Percentiles rank a stretch among this genome's conserved stretches.
Conservation (phyloP, 2,797 vertebrate genomes). For the Sebastes aleutianus region DNA sequence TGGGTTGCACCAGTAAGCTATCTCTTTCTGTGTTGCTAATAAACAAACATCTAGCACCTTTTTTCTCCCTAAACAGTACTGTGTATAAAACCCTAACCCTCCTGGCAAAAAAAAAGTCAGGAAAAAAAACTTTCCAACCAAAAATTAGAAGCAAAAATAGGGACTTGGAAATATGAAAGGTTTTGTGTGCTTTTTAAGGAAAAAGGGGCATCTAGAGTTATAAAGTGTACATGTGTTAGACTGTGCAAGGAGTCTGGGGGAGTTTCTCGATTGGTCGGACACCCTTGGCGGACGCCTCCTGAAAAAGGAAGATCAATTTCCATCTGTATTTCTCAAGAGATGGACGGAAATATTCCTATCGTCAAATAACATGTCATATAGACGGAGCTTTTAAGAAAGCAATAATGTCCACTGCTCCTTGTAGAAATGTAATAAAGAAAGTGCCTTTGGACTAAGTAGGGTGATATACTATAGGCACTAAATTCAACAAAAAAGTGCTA, state of each 20-base stretch:
- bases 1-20: neutral
- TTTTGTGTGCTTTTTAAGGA: constrained; percentile 41
- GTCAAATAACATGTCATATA: constrained; percentile 62
- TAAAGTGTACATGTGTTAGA: constrained; percentile 13
- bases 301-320: constrained; percentile 61
- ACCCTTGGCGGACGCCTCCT: constrained; percentile 36
- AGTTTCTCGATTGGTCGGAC: constrained; percentile 17
- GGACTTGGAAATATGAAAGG: constrained; percentile 16
- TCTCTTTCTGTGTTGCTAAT: neutral
- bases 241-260: constrained; percentile 19
- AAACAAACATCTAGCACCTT: neutral
- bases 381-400: constrained; percentile 28
- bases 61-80: neutral
- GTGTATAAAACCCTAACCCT: neutral
- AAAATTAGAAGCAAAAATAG: constrained; percentile 21
- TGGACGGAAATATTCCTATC: constrained; percentile 64
- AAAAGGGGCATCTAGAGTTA: constrained; percentile 3
- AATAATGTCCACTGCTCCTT: constrained; percentile 70
- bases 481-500: constrained; percentile 24
- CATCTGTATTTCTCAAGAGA: constrained; percentile 90
- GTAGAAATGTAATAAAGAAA: constrained; percentile 21
- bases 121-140: neutral
- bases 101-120: constrained; percentile 26
- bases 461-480: constrained; percentile 22
- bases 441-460: constrained; percentile 22